Percentiles rank a stretch among this genome's conserved stretches.
Evolutionary conservation across 2,113 vertebrate species (phyloP).

Genomic region (Brachionichthys hirsutus): DNA sequence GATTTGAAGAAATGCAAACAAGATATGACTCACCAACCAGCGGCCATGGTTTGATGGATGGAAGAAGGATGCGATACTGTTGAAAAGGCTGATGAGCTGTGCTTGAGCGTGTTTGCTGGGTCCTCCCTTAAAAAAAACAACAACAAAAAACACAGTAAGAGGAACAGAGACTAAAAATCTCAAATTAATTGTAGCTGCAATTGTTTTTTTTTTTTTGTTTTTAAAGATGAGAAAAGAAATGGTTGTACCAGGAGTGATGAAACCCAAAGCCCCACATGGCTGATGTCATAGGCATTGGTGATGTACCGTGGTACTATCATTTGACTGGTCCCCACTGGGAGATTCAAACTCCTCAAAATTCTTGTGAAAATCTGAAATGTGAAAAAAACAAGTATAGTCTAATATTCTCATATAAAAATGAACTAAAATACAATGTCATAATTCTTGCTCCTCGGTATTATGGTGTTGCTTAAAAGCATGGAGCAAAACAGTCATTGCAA

Average conservation of each 20-base stretch:
- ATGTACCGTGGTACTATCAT: constrained; percentile 90
- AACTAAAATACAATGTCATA: no score
- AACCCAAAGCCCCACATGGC: constrained; percentile 95
- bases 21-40: constrained; percentile 89
- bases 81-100: constrained; percentile 92
- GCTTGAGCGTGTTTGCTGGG: constrained; percentile 93
- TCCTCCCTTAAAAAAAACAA: constrained; percentile 88
- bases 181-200: neutral
- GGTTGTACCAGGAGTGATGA: constrained; percentile 93
- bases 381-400: neutral
- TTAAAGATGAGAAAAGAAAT: neutral
- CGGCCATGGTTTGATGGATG: constrained; percentile 97
- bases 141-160: no score
- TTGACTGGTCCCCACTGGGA: constrained; percentile 96
- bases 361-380: constrained; percentile 92
- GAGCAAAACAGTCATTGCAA: constrained; percentile 8
- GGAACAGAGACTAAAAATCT: neutral
- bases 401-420: neutral
- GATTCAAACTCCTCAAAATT: constrained; percentile 94
- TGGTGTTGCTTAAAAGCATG: constrained; percentile 9
- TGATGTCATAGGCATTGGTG: constrained; percentile 93
- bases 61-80: constrained; percentile 95
- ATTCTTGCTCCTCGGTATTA: constrained; percentile 7
- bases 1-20: neutral
- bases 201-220: neutral